Percentiles rank a stretch among this genome's conserved stretches.
phyloP scores from a whole-genome alignment of 2,113 vertebrate species.

The Galbula dea region DNA sequence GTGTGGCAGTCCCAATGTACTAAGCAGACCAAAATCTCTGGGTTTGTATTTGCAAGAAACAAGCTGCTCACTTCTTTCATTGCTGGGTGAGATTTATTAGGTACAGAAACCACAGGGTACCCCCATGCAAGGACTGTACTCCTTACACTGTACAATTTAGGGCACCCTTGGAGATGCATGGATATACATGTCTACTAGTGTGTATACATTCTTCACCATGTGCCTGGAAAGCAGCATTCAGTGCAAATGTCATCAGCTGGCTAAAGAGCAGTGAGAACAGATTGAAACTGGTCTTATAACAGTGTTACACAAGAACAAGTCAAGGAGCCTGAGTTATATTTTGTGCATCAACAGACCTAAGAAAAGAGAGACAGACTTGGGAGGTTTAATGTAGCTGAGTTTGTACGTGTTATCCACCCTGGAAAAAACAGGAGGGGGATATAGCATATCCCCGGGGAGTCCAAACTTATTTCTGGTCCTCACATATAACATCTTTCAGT shows the following conservation, averaged over 20 bases:
- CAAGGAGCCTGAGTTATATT: not conserved
- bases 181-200: not conserved
- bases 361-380: not conserved
- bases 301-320: not conserved
- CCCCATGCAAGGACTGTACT: not conserved
- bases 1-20: not conserved
- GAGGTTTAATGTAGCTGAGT: not conserved
- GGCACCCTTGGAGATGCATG: not conserved
- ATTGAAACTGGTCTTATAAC: not conserved
- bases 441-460: not conserved
- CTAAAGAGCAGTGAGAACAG: not conserved
- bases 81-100: not conserved
- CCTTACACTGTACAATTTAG: not conserved
- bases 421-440: not conserved
- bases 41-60: not conserved
- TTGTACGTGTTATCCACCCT: not conserved
- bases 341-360: not conserved
- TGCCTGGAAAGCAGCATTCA: slow-evolving; percentile 34
- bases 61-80: not conserved
- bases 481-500: not conserved
- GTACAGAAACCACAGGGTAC: not conserved
- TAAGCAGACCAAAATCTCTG: not conserved
- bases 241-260: slow-evolving; percentile 52
- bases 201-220: not conserved
- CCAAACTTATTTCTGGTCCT: not conserved